These are phyloP conservation scores for Chiridota heheva DNA, from an alignment of 35 echinoderm and acorn worm species.

Conservation along the genomic window DNA sequence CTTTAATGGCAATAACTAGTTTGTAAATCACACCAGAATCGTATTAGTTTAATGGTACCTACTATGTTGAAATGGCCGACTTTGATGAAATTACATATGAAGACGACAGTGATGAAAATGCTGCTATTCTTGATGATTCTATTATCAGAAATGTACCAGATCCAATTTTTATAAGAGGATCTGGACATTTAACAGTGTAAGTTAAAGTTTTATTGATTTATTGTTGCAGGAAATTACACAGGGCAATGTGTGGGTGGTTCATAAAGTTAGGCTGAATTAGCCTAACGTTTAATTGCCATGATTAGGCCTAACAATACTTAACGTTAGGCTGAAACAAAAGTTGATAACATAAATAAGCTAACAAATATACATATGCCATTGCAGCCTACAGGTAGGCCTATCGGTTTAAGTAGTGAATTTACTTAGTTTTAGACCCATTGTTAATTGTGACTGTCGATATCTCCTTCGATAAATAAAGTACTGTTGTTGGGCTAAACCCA, in stretches of 20 bases:
- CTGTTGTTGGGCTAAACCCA: no score
- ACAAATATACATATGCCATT: neutral
- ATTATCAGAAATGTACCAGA: conserved; percentile 76
- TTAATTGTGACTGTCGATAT: no score
- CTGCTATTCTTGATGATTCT: conserved; percentile 58
- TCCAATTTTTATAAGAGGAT: conserved; percentile 79
- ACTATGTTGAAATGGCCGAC: no score
- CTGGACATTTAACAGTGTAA: conserved; percentile 89
- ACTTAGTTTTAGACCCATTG: no score
- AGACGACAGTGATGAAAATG: conserved; percentile 68
- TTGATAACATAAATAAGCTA: neutral
- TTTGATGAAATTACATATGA: conserved; percentile 82
- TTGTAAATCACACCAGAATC: no score
- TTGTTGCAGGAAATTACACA: no score
- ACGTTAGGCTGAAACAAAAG: neutral
- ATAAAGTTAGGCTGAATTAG: neutral
- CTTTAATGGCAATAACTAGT: no score
- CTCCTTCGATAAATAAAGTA: no score
- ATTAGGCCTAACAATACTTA: neutral
- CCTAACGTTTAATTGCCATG: neutral
- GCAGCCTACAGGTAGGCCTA: neutral
- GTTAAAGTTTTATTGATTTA: no score
- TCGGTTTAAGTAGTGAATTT: no score
- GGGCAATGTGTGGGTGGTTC: neutral
- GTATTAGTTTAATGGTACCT: no score